Evolutionary conservation across 2,113 vertebrate species (phyloP).

Genomic region (Rhabdomys dilectus): DNA sequence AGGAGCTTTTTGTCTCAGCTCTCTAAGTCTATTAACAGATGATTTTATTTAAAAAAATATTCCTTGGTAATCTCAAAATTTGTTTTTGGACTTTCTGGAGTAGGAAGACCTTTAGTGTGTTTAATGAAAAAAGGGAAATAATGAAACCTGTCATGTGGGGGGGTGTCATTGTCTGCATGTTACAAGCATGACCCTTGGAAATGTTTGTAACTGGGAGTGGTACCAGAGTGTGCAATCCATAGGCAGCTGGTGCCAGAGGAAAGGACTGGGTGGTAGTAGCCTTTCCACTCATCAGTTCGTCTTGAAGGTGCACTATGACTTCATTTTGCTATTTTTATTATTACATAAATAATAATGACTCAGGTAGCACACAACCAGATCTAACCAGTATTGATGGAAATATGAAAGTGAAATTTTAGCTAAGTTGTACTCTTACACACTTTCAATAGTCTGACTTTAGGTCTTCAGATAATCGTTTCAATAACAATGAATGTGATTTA

Average conservation of each 20-base stretch:
- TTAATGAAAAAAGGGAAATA: not conserved
- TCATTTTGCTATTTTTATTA: not conserved
- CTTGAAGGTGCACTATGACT: not conserved
- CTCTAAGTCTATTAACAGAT: not conserved
- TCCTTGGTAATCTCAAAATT: not conserved
- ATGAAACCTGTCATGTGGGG: not conserved
- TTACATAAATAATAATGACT: too few relatives aligned
- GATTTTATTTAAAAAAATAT: conserved; percentile 8
- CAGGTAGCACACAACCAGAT: not conserved
- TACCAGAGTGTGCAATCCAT: not conserved
- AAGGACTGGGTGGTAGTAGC: not conserved
- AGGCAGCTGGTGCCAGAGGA: not conserved
- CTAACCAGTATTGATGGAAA: not conserved
- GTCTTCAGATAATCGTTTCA: not conserved
- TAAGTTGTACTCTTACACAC: not conserved
- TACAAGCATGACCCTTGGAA: not conserved
- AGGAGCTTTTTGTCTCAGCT: not conserved
- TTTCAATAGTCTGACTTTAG: not conserved
- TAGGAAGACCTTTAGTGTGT: not conserved
- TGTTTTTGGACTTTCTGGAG: not conserved
- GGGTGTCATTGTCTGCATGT: not conserved
- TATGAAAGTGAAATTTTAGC: not conserved
- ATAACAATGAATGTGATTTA: not conserved
- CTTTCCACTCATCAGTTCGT: not conserved
- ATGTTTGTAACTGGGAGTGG: too few relatives aligned